These are phyloP conservation scores for Crotophaga sulcirostris DNA, from an alignment of 2,113 vertebrate genomes.

Conservation along the genomic window DNA sequence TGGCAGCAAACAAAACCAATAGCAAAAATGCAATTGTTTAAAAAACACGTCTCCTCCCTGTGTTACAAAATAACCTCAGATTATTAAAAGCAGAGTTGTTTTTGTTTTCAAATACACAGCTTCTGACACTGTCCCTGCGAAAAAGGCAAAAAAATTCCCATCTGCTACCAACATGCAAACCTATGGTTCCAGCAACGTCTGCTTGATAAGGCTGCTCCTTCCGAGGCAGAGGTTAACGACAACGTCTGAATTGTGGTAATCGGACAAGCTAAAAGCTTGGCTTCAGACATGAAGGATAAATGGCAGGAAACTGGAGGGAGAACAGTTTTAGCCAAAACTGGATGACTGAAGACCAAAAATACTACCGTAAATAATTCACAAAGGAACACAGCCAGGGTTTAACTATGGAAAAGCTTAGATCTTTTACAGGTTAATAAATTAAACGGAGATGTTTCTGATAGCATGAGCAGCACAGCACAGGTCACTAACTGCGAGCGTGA, in stretches of 20 bases:
- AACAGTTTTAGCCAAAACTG: conserved; percentile 26
- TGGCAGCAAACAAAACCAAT: not conserved
- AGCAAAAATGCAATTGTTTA: not conserved
- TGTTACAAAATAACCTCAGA: not conserved
- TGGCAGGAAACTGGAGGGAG: conserved; percentile 50
- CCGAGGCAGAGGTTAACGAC: not conserved
- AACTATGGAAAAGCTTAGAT: conserved; percentile 35
- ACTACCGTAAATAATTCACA: conserved; percentile 64
- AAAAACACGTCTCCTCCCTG: not conserved
- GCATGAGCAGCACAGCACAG: not conserved
- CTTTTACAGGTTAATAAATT: conserved; percentile 53
- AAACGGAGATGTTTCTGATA: conserved; percentile 29
- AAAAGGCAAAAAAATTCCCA: not conserved
- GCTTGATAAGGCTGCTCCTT: not conserved
- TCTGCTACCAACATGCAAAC: not conserved
- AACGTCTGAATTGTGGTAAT: not conserved
- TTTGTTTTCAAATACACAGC: not conserved
- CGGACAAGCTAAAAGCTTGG: not conserved
- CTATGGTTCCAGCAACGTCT: not conserved
- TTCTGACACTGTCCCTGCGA: not conserved
- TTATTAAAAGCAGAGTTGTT: conserved; percentile 6
- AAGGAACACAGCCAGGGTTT: conserved; percentile 44
- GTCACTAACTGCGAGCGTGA: not conserved
- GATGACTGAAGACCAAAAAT: conserved; percentile 47
- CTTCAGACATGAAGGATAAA: conserved; percentile 38